phyloP scores from a whole-genome alignment of 2,113 vertebrate species.

The Pterocles orientalis region DNA sequence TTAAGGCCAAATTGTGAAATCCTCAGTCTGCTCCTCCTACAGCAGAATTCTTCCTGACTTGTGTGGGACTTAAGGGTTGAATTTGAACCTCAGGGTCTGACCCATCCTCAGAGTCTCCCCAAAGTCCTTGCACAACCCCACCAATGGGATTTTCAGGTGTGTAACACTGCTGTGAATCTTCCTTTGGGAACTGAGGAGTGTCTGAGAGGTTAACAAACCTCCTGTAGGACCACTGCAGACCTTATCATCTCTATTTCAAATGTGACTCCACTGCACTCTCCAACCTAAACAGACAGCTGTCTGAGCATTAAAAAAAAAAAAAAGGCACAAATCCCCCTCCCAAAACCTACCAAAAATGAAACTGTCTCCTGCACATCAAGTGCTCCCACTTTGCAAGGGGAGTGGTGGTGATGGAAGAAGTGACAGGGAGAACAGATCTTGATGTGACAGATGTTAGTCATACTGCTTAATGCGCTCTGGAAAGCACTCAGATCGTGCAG shows the following conservation, averaged over 20 bases:
- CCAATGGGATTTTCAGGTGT: neutral
- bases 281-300: neutral
- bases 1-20: neutral
- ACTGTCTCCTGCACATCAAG: neutral
- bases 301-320: neutral
- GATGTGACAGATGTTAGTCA: constrained; percentile 57
- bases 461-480: neutral
- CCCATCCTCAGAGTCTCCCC: accelerated
- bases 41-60: neutral
- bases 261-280: neutral
- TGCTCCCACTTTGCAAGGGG: constrained; percentile 1
- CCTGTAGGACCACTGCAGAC: neutral
- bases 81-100: neutral
- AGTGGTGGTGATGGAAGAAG: neutral
- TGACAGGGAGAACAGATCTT: constrained; percentile 31
- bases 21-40: neutral
- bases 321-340: neutral
- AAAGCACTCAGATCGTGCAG: neutral
- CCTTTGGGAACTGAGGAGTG: neutral
- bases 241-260: neutral
- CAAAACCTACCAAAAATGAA: neutral
- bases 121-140: neutral
- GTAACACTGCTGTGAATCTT: neutral
- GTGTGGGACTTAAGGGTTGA: neutral
- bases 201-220: neutral